These are phyloP conservation scores for Neotragus moschatus DNA, from an alignment of 2,113 vertebrate genomes.

Conservation along the genomic window DNA sequence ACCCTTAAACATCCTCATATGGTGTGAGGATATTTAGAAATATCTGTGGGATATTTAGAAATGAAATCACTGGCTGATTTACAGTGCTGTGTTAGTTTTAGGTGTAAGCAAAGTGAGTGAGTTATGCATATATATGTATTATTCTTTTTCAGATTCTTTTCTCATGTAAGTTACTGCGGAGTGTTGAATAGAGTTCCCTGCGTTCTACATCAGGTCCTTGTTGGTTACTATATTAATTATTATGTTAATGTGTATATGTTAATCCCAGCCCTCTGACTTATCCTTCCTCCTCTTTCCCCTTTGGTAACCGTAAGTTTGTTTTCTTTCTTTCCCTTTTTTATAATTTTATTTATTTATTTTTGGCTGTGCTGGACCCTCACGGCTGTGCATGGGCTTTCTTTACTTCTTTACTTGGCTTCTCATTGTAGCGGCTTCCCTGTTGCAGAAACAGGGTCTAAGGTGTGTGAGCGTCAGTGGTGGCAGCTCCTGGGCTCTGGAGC, in stretches of 20 bases:
- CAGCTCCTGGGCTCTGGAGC: not conserved
- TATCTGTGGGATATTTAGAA: not conserved
- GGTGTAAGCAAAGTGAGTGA: not conserved
- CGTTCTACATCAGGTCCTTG: not conserved
- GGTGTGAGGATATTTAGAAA: no score
- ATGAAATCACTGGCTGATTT: not conserved
- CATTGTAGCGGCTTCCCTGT: not conserved
- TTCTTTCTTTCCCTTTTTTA: not conserved
- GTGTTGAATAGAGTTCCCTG: not conserved
- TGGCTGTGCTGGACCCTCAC: not conserved
- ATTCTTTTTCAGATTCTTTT: not conserved
- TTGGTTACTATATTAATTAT: not conserved
- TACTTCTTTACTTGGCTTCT: no score
- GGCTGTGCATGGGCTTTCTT: not conserved
- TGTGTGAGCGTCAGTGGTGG: not conserved
- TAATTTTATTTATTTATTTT: not conserved
- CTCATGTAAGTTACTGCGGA: not conserved
- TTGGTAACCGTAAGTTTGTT: not conserved
- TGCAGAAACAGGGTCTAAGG: not conserved
- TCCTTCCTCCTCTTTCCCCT: not conserved
- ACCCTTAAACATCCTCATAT: not conserved
- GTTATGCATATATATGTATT: not conserved
- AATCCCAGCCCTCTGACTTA: not conserved
- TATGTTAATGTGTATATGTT: not conserved
- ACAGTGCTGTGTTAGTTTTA: not conserved